Base-by-base conservation (phyloP, 1,140 invertebrate species). In the Pseudobourletiella spinata region DNA sequence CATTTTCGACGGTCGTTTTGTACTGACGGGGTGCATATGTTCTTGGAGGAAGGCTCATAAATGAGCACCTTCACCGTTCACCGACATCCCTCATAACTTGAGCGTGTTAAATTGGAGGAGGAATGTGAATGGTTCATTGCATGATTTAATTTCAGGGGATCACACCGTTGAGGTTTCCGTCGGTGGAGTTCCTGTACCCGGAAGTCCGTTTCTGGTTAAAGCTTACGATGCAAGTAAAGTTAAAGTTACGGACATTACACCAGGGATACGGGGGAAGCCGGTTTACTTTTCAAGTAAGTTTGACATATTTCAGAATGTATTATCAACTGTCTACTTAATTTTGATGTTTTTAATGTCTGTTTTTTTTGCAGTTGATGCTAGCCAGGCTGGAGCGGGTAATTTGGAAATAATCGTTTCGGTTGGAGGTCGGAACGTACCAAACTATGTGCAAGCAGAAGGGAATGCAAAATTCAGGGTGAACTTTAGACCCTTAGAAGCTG, bases 371-470 rank as follows among this genome's bases (percentile, higher is more conserved):
- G 86, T 91, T 61, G 87, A 90, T 74, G 86, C 86, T 28, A 85
- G 82, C 66, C 81, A 85, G 76, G 87, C 83, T 71, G 89, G 95
- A 64, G 93, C 93, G 63, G 95, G 95, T 35, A 96, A 97, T 77
- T 78, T 98, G 66, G 95, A 98, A 78, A 98, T 99, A 44, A 96
- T 97, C 59, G 95, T 99, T 0, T 92, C 93, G 1, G 93, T 96
- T n/a, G 91, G 90, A 72, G 92, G 92, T 2, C 85, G 91, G 72
- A 98, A 98, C 79, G 95, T 99, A 4, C 95, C 95, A 4, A 98
- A 98, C 79, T 98, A 95, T 75, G 95, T 98, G 1, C 91, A 97
- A 73, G 92, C 91, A 43, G 94, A 97, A 80, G 93, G 92, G 25
- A 96, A 98, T 77, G 95, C 95, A 0, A 85, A 88, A 71, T 97